Evolutionary conservation across 2,888 invertebrate genomes (phyloP).

Genomic region (Trichopoda pennipes): DNA sequence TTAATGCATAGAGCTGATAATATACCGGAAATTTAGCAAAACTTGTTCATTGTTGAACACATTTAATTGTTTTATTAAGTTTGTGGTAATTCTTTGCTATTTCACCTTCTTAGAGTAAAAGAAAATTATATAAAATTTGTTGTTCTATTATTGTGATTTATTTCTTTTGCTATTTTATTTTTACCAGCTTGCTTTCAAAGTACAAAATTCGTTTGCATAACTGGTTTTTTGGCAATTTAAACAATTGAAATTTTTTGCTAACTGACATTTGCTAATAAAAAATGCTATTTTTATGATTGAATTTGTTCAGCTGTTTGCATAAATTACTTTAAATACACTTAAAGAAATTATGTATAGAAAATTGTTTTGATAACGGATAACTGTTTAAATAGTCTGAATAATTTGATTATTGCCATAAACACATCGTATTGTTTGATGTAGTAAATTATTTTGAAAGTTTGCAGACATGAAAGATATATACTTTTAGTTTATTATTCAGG

Average conservation of each 20-base stretch:
- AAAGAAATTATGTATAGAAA: conserved; percentile 10
- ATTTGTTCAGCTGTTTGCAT: background rate
- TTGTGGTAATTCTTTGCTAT: conserved; percentile 29
- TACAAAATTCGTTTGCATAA: conserved; percentile 46
- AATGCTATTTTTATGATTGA: conserved; percentile 6
- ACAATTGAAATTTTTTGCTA: conserved; percentile 44
- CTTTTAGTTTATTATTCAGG: background rate
- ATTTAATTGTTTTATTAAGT: background rate
- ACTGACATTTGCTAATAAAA: conserved; percentile 15
- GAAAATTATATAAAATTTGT: conserved; percentile 3
- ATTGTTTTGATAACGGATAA: conserved; percentile 26
- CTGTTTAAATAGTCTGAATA: conserved; percentile 5
- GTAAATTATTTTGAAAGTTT: background rate
- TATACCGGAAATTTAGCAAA: no score
- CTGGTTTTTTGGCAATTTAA: conserved; percentile 43
- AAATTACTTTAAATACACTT: conserved; percentile 17
- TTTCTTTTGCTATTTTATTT: background rate
- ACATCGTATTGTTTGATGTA: background rate
- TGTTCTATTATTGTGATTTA: background rate
- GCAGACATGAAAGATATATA: background rate
- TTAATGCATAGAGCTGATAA: no score
- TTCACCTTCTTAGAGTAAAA: background rate
- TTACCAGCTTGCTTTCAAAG: background rate
- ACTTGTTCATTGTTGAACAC: no score
- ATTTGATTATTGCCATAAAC: background rate